Evolutionary conservation across 1,140 invertebrate genomes (phyloP), one percentile per base, ranked within the genome.

Genomic region (Drosophila repletoides): DNA sequence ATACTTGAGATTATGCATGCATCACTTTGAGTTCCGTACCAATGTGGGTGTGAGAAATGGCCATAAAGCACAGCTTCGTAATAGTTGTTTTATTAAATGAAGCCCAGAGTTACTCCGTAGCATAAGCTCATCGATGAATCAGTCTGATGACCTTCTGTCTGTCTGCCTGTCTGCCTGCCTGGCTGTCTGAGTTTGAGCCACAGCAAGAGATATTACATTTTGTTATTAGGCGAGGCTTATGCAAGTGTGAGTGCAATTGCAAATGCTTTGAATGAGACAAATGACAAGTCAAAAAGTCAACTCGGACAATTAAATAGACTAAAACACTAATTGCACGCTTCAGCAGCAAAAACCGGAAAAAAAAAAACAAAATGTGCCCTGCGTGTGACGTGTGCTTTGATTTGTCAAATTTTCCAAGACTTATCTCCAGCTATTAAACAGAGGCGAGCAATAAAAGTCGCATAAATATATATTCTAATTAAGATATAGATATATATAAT

Each of bases 1-100:
- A 59, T 77, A 74, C 77, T 83, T 83, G 73, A 77, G 33, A 84
- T 77, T 84, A 84, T 77, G 59, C 67, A 80, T 65, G 53, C 58
- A 38, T 46, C 24, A 41, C 15, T 21, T 41, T 36, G 6, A 58
- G 24, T 48, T 33, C 15, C 21, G 43, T 19, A 14, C 3, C n/a
- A 33, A 6, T 21, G 55, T 40, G 55, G 45, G 63, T 43, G 63
- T 59, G 21, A 19, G 12, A 67, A 61, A 61, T 24, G 21, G n/a
- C n/a, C n/a, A n/a, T n/a, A n/a, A 24, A 7, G 38, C 12, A 21
- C 33, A 34, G 12, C 19, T 34, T n/a, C 15, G 4, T 24, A 36
- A 7, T 28, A 2, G 12, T 45, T 15, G 14, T 29, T 22, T 17
- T 7, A 45, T 21, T 4, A 22, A 45, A 17, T 6, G 9, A 29